These are phyloP conservation scores for Bubo blakistoni DNA, from an alignment of 2,113 vertebrate genomes.

Conservation along the genomic window DNA sequence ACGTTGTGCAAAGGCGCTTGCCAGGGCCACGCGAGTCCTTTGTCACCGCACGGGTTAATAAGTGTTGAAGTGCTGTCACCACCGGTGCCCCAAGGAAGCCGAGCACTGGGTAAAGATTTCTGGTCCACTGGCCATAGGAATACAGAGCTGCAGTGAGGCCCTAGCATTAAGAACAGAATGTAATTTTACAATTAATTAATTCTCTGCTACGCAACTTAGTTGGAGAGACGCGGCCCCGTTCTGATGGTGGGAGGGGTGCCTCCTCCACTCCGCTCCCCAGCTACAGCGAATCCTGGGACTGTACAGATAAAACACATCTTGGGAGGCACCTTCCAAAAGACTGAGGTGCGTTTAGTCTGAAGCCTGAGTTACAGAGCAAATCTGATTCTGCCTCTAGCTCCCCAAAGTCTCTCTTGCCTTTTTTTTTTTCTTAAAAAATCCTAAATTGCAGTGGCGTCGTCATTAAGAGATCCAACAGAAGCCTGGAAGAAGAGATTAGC, in stretches of 20 bases:
- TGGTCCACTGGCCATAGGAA: background rate
- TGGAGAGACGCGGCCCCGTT: fast-evolving
- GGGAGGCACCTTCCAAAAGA: background rate
- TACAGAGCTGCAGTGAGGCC: background rate
- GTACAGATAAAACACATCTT: background rate
- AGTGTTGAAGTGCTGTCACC: background rate
- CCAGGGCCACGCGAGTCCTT: background rate
- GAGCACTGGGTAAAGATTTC: background rate
- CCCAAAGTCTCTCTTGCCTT: background rate
- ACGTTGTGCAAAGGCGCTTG: fast-evolving
- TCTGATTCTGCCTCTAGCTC: background rate
- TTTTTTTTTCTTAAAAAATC: background rate
- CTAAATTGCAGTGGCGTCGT: background rate
- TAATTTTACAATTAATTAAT: background rate
- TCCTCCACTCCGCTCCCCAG: background rate
- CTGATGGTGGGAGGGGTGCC: background rate
- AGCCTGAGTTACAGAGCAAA: background rate
- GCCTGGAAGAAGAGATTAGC: conserved; percentile 53
- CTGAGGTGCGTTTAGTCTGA: background rate
- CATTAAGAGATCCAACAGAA: conserved; percentile 52
- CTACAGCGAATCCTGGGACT: background rate
- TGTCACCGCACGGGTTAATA: background rate
- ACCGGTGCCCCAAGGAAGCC: background rate
- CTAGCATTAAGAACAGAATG: background rate
- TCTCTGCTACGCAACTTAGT: background rate